A percentile compares a stretch with the other conserved stretches of the same genome.
phyloP scores from a whole-genome alignment of 2,113 vertebrate species.

The Colius striatus region DNA sequence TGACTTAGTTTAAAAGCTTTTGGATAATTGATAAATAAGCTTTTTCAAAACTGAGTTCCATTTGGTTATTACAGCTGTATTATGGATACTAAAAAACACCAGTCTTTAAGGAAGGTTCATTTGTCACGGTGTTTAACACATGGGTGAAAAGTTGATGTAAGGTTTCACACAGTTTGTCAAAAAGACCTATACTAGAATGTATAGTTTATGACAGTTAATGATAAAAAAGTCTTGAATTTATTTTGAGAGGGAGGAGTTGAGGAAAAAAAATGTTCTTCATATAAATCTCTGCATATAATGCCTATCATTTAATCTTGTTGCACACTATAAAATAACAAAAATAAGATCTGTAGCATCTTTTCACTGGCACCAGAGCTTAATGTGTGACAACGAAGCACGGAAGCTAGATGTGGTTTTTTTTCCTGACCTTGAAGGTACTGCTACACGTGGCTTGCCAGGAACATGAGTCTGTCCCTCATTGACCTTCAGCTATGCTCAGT shows the following conservation, averaged over 20 bases:
- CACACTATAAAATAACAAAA: conserved; percentile 20
- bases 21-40: conserved; percentile 44
- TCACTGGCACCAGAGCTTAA: conserved; percentile 42
- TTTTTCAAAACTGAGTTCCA: neutral
- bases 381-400: conserved; percentile 14
- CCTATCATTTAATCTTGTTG: conserved; percentile 40
- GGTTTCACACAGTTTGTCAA: conserved; percentile 39
- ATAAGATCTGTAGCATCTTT: conserved; percentile 66
- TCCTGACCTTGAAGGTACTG: conserved; percentile 28
- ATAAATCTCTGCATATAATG: conserved; percentile 66
- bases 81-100: conserved; percentile 8
- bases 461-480: neutral
- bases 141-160: neutral
- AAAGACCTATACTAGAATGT: neutral
- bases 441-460: conserved; percentile 20
- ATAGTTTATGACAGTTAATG: neutral
- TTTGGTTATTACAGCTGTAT: neutral
- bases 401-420: neutral
- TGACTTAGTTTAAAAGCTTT: neutral
- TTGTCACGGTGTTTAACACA: neutral
- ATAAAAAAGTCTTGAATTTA: neutral
- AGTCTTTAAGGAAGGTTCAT: neutral
- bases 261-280: conserved; percentile 48
- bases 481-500: conserved; percentile 50
- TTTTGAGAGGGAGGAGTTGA: neutral